Percentiles rank a stretch among this genome's conserved stretches.
Conservation (phyloP, 2,797 vertebrate genomes). For the Mycteria americana region DNA sequence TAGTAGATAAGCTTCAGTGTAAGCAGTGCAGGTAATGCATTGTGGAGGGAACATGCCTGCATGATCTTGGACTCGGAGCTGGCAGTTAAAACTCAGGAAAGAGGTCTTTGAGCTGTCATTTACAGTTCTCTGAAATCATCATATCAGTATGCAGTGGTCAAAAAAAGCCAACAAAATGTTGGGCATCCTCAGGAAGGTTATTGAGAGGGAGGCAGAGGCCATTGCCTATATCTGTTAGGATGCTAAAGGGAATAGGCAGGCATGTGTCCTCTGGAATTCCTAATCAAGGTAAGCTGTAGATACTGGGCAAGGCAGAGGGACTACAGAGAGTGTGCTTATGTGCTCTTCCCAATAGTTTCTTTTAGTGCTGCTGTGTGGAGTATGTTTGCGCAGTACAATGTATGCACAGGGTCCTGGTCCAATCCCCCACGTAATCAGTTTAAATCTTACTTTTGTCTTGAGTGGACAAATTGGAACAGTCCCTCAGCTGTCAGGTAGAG, state of each 20-base stretch:
- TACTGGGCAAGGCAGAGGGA: not conserved
- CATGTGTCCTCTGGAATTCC: not conserved
- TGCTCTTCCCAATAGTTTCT: not conserved
- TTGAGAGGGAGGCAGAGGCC: not conserved
- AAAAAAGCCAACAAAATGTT: not conserved
- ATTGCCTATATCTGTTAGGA: not conserved
- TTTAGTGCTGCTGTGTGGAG: not conserved
- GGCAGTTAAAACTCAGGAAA: not conserved
- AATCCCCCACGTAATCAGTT: not conserved
- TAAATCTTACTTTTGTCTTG: not conserved
- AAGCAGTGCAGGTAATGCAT: not conserved
- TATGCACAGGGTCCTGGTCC: not conserved
- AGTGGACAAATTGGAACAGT: not conserved
- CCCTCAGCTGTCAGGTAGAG: not conserved
- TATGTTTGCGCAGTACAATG: not conserved
- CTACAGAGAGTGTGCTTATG: rapidly evolving
- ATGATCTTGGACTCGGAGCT: not conserved
- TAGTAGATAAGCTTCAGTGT: not conserved
- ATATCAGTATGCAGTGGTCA: not conserved
- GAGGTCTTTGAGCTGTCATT: not conserved
- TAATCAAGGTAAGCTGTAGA: not conserved
- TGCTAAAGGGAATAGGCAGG: not conserved
- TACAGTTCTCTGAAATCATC: not conserved
- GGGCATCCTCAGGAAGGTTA: not conserved
- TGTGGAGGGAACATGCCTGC: not conserved